Base-by-base conservation (phyloP, 2,797 vertebrate species). In the Anguilla anguilla region DNA sequence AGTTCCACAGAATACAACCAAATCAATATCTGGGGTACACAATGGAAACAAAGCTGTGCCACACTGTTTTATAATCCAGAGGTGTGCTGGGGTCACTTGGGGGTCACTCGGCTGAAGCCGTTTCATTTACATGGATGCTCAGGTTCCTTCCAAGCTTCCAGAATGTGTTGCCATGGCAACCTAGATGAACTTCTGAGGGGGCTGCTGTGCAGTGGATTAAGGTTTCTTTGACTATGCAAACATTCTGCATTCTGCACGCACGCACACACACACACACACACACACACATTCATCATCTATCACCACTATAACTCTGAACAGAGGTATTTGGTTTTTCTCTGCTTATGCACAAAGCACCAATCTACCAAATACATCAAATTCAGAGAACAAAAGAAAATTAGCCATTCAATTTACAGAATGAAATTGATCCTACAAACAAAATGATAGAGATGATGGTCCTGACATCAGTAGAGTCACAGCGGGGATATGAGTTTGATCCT, bases 121-220 rank as follows among this genome's bases (percentile, higher is more conserved):
- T 67, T 19, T 31, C 72, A 46, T 77, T 85, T 85, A 85, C 53
- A 79, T 88, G 67, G 87, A 72, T 22, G 74, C 35, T 61, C 69
- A 46, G 69, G 53, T 77, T 88, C 53, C 72, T 22, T 61, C 67
- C 39, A 15, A 15, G 51, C 22, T 85, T 72, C n/a, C 51, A 88
- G 87, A 55, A 25, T 39, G 10, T 72, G 83, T 88, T 10, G 51
- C 87, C 55, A 85, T 88, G 83, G 87, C 84, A 85, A 88, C 83
- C 87, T 19, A 85, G 39, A 88, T 77, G 53, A 84, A 84, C 25
- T 84, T 72, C 84, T 69, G 84, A 15, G 59, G 81, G 83, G n/a
- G 83, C 6, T 64, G 39, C 43, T 87, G 69, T 84, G 17, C 67
- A 11, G 72, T 46, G 84, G n/a, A n/a, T 51, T 88, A 69, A 46